phyloP scores from a whole-genome alignment of 2,113 vertebrate genomes.

The Hippocampus barbouri region DNA sequence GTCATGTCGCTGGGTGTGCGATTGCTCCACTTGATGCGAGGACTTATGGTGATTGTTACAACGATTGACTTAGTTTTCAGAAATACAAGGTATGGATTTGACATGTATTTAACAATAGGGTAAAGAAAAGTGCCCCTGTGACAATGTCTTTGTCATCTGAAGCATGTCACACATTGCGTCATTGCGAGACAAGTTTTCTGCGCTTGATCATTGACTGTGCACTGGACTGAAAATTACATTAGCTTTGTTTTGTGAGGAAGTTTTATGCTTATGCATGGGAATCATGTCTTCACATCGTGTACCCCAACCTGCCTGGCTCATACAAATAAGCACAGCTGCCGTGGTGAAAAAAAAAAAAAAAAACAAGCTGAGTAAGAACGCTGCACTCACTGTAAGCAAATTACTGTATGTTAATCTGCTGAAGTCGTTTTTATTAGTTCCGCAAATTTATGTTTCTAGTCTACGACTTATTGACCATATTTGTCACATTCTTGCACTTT shows the following conservation, averaged over 20 bases:
- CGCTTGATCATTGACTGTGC: slow-evolving; percentile 32
- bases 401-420: background rate
- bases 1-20: no score
- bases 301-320: slow-evolving; percentile 46
- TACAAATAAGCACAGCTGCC: slow-evolving; percentile 62
- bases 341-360: slow-evolving; percentile 41
- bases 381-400: slow-evolving; percentile 13
- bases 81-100: no score
- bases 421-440: background rate
- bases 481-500: background rate
- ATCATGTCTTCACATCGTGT: slow-evolving; percentile 49
- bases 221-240: slow-evolving; percentile 50
- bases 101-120: no score
- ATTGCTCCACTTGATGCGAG: no score
- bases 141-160: background rate
- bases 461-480: background rate
- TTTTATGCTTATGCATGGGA: slow-evolving; percentile 62
- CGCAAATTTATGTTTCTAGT: slow-evolving; percentile 14
- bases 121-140: no score
- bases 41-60: no score
- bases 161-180: background rate
- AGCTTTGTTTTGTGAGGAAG: slow-evolving; percentile 47
- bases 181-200: slow-evolving; percentile 27
- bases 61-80: no score
- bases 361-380: slow-evolving; percentile 35